Evolutionary conservation across 2,113 vertebrate genomes (phyloP).

Genomic region (Ammodytes marinus): DNA sequence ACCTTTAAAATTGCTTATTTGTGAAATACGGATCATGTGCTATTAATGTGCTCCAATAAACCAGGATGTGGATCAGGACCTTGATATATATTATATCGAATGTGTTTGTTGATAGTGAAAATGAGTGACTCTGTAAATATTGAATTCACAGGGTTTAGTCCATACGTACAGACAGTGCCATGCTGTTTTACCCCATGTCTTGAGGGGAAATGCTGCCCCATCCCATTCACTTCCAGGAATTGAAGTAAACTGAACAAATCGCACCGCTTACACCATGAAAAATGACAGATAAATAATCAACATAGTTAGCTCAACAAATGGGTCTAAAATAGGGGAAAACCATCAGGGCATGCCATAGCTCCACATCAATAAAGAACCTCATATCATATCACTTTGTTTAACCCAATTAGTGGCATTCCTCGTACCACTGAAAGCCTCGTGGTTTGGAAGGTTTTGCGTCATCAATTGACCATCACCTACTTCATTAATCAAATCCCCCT

Average conservation of each 20-base stretch:
- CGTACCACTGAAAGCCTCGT: background rate
- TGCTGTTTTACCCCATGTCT: conserved; percentile 21
- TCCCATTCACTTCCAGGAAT: conserved; percentile 47
- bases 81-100: background rate
- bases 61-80: conserved; percentile 25
- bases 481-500: conserved; percentile 59
- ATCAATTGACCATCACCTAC: conserved; percentile 48
- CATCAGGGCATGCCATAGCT: background rate
- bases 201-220: conserved; percentile 31
- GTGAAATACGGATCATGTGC: background rate
- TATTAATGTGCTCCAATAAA: background rate
- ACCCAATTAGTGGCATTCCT: conserved; percentile 8
- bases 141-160: conserved; percentile 37
- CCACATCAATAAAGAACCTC: background rate
- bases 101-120: conserved; percentile 36
- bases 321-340: background rate
- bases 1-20: background rate
- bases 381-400: background rate
- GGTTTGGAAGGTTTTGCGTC: conserved; percentile 49
- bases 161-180: conserved; percentile 4
- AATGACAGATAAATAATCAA: background rate
- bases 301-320: background rate
- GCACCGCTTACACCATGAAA: background rate
- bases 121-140: conserved; percentile 47
- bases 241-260: conserved; percentile 26